These are phyloP conservation scores for Heliocidaris erythrogramma DNA, from an alignment of 35 echinoderm and acorn worm species.

Conservation along the genomic window DNA sequence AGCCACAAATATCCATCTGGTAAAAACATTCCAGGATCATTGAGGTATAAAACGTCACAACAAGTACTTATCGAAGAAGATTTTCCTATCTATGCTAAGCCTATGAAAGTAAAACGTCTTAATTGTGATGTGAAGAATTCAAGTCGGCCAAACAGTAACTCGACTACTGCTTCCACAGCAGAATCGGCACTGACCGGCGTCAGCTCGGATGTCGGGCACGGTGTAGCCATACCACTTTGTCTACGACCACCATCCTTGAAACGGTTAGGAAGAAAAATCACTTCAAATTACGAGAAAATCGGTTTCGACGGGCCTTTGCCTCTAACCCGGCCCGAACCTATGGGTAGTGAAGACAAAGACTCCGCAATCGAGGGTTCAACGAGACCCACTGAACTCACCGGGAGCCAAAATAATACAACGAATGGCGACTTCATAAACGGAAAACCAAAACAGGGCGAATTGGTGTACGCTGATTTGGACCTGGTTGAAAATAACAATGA, in stretches of 20 bases:
- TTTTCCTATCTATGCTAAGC: constrained; percentile 85
- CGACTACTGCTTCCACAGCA: constrained; percentile 42
- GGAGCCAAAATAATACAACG: neutral
- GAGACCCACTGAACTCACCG: neutral
- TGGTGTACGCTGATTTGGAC: constrained; percentile 58
- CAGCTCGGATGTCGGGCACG: neutral
- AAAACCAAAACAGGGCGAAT: neutral
- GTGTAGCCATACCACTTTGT: constrained; percentile 39
- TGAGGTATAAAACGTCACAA: constrained; percentile 26
- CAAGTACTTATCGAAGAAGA: constrained; percentile 48
- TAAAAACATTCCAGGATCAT: constrained; percentile 29
- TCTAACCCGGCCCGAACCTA: constrained; percentile 32
- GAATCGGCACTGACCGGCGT: neutral
- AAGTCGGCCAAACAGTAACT: constrained; percentile 50
- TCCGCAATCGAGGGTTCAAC: neutral
- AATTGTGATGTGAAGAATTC: neutral
- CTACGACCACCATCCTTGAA: constrained; percentile 37
- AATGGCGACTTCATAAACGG: neutral
- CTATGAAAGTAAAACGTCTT: constrained; percentile 56
- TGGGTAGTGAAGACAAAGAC: constrained; percentile 38
- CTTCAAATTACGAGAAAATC: constrained; percentile 45
- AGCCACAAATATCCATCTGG: constrained; percentile 29
- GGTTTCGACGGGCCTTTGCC: constrained; percentile 20
- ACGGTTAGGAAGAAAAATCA: constrained; percentile 19
- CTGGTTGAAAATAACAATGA: constrained; percentile 49